phyloP scores from a whole-genome alignment of 2,797 vertebrate genomes.

The Coracias cyanogaster region DNA sequence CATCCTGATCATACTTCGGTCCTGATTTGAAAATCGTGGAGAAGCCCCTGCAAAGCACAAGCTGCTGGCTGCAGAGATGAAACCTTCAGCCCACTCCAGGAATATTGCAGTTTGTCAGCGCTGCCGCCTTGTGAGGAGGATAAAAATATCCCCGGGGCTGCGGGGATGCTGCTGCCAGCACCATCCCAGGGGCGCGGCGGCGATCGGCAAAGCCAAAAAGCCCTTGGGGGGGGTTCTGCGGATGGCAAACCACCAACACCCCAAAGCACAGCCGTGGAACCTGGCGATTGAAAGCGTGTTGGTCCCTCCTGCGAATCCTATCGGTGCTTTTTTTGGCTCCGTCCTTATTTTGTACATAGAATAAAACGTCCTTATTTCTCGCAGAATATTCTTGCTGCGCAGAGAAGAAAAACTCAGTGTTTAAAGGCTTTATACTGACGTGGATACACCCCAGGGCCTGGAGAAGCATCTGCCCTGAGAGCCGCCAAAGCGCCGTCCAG shows the following conservation, averaged over 20 bases:
- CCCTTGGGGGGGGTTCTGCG: background rate
- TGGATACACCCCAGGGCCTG: background rate
- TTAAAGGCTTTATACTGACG: background rate
- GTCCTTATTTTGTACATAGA: background rate
- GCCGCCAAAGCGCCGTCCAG: background rate
- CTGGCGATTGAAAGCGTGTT: background rate
- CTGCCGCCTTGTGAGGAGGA: background rate
- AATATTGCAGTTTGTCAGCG: constrained; percentile 6
- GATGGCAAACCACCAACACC: background rate
- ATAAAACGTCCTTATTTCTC: background rate
- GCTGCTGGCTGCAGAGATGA: background rate
- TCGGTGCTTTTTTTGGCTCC: background rate
- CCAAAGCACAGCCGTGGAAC: background rate
- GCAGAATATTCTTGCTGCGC: background rate
- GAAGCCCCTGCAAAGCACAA: background rate
- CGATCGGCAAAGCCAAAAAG: background rate
- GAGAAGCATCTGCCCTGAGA: background rate
- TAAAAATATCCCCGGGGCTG: constrained; percentile 37
- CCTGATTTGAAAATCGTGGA: background rate
- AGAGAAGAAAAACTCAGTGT: background rate
- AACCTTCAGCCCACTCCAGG: background rate
- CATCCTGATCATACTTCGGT: background rate
- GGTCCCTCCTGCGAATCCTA: background rate
- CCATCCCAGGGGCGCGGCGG: background rate
- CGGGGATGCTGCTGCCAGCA: background rate